Conservation (phyloP, 2,797 vertebrate species). For the Phataginus tetradactyla region DNA sequence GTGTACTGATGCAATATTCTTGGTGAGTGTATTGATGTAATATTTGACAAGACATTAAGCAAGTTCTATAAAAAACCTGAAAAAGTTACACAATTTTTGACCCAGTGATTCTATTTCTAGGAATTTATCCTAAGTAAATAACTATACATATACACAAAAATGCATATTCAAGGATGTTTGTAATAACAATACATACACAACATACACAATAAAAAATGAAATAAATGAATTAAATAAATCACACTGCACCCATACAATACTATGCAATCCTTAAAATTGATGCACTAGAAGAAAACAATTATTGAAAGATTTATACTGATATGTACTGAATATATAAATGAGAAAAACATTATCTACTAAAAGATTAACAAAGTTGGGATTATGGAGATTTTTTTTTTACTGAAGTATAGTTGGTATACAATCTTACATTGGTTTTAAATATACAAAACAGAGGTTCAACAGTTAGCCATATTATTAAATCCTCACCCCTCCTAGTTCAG, state of each 20-base stretch:
- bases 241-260: neutral
- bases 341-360: neutral
- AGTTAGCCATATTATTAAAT: no score
- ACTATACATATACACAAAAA: neutral
- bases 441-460: no score
- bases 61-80: neutral
- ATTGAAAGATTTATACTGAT: neutral
- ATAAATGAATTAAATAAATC: neutral
- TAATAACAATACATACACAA: neutral
- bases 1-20: neutral
- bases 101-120: neutral
- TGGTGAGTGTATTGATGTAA: neutral
- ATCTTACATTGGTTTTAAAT: no score
- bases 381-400: neutral
- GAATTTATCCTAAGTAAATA: neutral
- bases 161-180: neutral
- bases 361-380: conserved; percentile 7
- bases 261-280: neutral
- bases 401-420: no score
- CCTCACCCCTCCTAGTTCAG: no score
- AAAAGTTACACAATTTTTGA: neutral
- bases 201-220: neutral
- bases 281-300: neutral
- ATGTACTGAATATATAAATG: neutral
- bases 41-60: neutral